Conservation (phyloP, 92 coral and sea anemone genomes). For the Bergia puertoricense region DNA sequence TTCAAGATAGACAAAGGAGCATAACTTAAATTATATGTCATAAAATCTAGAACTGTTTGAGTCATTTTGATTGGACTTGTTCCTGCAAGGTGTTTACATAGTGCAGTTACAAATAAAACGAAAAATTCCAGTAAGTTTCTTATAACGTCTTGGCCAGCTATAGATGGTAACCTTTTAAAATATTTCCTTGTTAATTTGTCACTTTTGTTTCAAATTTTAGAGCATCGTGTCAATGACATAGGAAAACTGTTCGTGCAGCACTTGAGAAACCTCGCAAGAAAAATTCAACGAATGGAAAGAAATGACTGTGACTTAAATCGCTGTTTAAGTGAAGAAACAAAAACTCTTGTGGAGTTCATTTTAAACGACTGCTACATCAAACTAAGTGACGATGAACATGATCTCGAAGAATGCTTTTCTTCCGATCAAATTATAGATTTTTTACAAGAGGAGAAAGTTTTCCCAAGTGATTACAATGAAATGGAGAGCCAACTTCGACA, state of each 20-base stretch:
- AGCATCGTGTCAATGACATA: neutral
- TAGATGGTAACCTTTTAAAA: too few species aligned
- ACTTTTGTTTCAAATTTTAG: neutral
- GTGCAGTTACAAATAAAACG: too few species aligned
- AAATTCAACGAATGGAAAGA: neutral
- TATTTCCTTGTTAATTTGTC: neutral
- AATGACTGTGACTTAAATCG: neutral
- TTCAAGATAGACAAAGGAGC: too few species aligned
- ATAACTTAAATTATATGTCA: too few species aligned
- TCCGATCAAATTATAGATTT: neutral
- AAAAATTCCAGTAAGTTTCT: too few species aligned
- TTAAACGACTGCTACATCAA: neutral
- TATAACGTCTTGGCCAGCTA: too few species aligned
- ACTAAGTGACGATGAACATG: neutral
- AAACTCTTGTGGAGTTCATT: neutral
- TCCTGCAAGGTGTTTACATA: too few species aligned
- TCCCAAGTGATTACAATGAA: neutral
- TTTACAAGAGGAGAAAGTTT: neutral
- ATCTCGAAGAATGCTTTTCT: neutral
- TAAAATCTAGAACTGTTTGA: too few species aligned
- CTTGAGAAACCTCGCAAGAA: neutral
- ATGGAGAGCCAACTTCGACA: neutral
- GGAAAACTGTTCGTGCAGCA: neutral
- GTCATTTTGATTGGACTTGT: too few species aligned
- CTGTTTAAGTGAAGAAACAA: neutral